phyloP scores from a whole-genome alignment of 1,140 invertebrate genomes.

The Cyrtorhinus lividipennis region DNA sequence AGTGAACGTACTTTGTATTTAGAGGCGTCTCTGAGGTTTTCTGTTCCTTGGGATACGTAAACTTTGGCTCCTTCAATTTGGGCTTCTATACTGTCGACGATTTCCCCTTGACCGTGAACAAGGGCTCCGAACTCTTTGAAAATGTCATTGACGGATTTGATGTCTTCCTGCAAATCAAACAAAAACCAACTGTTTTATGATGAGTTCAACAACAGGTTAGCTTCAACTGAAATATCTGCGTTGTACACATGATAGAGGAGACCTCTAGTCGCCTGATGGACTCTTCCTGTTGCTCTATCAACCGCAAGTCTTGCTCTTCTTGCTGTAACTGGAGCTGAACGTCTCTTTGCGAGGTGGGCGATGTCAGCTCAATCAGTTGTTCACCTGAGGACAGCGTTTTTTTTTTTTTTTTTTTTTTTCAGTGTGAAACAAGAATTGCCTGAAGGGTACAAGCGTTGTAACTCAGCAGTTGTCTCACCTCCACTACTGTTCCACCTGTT shows the following conservation, averaged over 20 bases:
- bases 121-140: constrained; percentile 93
- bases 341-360: constrained; percentile 35
- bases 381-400: constrained; percentile 12
- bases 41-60: constrained; percentile 65
- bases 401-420: not conserved
- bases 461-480: not conserved
- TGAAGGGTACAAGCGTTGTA: not conserved
- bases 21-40: constrained; percentile 65
- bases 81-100: constrained; percentile 93
- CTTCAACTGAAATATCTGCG: too few species aligned
- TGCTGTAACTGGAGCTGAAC: constrained; percentile 60
- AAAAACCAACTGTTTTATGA: too few species aligned
- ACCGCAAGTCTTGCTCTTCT: constrained; percentile 69
- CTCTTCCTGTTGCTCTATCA: constrained; percentile 77
- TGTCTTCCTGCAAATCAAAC: constrained; percentile 58
- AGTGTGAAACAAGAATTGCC: not conserved
- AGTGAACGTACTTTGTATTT: constrained; percentile 23
- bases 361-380: constrained; percentile 49
- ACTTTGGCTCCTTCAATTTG: constrained; percentile 82
- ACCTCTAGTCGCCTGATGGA: constrained; percentile 83
- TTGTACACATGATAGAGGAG: constrained; percentile 19
- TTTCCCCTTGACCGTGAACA: constrained; percentile 94
- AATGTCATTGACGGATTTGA: constrained; percentile 92
- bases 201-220: too few species aligned
- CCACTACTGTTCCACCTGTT: not conserved